These are phyloP conservation scores for Prionace glauca DNA, from an alignment of 2,797 vertebrate species.

Conservation along the genomic window DNA sequence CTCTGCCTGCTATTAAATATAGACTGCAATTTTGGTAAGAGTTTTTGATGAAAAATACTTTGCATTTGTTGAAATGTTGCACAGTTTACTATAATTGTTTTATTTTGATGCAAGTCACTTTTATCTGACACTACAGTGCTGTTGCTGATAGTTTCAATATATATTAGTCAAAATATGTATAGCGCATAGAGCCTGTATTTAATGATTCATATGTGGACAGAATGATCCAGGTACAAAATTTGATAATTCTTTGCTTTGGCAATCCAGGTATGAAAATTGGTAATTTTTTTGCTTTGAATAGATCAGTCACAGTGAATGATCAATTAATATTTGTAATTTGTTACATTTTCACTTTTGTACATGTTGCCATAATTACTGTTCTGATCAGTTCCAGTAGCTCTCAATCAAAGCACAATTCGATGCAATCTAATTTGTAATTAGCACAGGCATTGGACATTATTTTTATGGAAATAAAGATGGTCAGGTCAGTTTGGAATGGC, in stretches of 20 bases:
- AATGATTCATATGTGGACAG: neutral
- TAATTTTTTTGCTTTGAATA: no score
- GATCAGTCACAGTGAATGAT: neutral
- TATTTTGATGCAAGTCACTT: neutral
- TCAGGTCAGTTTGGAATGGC: neutral
- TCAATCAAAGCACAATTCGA: neutral
- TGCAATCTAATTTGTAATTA: neutral
- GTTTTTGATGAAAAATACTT: neutral
- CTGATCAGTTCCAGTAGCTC: neutral
- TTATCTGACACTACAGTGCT: neutral
- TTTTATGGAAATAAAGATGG: neutral
- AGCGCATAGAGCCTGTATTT: neutral
- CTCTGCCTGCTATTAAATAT: neutral
- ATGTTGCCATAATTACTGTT: neutral
- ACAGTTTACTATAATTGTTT: neutral
- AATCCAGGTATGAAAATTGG: neutral
- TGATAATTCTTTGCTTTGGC: neutral
- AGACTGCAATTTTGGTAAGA: neutral
- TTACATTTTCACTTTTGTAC: neutral
- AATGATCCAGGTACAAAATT: neutral
- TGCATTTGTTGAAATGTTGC: neutral
- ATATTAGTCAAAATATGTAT: neutral
- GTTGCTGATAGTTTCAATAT: neutral
- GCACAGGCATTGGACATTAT: neutral
- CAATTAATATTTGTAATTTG: neutral